phyloP scores from a whole-genome alignment of 2,797 vertebrate species.

The Gymnocypris eckloni region DNA sequence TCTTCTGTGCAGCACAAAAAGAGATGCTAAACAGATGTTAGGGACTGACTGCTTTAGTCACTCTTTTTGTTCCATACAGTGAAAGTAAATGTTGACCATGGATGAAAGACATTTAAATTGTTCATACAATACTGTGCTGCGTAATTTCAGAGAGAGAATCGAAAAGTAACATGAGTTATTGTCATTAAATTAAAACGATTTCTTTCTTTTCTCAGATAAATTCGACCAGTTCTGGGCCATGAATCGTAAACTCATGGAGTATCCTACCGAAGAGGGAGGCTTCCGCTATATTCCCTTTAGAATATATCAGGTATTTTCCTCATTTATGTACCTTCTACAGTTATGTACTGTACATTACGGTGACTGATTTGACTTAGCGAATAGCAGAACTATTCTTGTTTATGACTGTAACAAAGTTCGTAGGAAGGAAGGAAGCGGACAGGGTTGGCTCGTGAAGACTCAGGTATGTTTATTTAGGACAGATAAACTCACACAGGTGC shows the following conservation, averaged over 20 bases:
- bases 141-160: neutral
- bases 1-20: neutral
- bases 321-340: neutral
- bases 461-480: too few species aligned
- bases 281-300: constrained; percentile 98
- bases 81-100: neutral
- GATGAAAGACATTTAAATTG: neutral
- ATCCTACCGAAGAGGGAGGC: constrained; percentile 91
- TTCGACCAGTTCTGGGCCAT: constrained; percentile 99
- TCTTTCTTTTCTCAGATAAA: constrained; percentile 84
- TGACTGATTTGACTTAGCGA: neutral
- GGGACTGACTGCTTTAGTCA: neutral
- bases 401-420: too few species aligned
- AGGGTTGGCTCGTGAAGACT: too few species aligned
- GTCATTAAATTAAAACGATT: neutral
- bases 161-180: neutral
- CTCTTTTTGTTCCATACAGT: neutral
- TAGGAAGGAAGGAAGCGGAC: too few species aligned
- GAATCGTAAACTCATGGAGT: constrained; percentile 99
- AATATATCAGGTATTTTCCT: constrained; percentile 90
- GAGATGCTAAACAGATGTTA: neutral
- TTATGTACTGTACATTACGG: neutral
- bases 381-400: neutral
- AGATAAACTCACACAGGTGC: too few species aligned
- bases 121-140: neutral